These are phyloP conservation scores for Amphiduros pacificus DNA, from an alignment of 2,888 invertebrate genomes.

Conservation along the genomic window DNA sequence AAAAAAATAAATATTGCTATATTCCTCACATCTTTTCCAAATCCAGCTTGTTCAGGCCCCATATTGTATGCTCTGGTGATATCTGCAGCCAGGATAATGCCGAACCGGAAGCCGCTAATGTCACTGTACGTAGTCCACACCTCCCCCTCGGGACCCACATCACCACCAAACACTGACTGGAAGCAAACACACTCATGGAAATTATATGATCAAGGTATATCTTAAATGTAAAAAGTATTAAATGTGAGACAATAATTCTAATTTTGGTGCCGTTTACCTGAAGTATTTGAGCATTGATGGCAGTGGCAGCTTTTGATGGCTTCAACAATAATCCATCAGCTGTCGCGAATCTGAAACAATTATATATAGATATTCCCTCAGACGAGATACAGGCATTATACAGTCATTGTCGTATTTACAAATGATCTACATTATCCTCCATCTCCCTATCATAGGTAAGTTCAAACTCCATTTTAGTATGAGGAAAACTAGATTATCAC, in stretches of 20 bases:
- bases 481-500: background rate
- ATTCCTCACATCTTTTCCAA: conserved; percentile 15
- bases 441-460: too few relatives aligned
- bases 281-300: conserved; percentile 35
- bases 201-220: too few relatives aligned
- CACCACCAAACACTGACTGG: conserved; percentile 37
- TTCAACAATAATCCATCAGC: conserved; percentile 34
- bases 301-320: conserved; percentile 34
- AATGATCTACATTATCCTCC: too few relatives aligned
- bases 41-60: conserved; percentile 35
- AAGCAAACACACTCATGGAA: background rate
- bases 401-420: too few relatives aligned
- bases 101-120: conserved; percentile 36
- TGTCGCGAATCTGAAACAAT: conserved; percentile 13
- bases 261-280: conserved; percentile 19
- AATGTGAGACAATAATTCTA: background rate
- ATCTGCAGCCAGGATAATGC: conserved; percentile 45
- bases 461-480: background rate
- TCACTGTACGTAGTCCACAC: conserved; percentile 46
- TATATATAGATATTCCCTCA: background rate
- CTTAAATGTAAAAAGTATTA: background rate
- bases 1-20: too few relatives aligned
- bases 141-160: conserved; percentile 37
- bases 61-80: conserved; percentile 33
- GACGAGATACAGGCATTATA: too few relatives aligned